Conservation (phyloP, 2,888 invertebrate genomes). For the Leuctra nigra region DNA sequence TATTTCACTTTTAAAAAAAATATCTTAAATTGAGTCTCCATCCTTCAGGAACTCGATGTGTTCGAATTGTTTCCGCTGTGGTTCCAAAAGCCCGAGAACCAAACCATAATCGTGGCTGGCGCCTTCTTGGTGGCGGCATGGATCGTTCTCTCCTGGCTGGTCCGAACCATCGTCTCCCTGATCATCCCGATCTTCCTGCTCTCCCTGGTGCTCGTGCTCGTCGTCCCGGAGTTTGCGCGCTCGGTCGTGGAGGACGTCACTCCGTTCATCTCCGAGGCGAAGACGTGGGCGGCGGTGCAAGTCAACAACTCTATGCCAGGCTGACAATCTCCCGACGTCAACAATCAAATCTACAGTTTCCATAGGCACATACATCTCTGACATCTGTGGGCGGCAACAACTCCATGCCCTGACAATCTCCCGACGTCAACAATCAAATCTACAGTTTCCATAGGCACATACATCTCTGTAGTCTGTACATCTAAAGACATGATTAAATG, state of each 20-base stretch:
- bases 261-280: background rate
- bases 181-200: constrained; percentile 10
- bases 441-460: too few species aligned
- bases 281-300: too few species aligned
- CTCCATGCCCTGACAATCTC: too few species aligned
- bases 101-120: background rate
- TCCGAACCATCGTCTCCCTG: constrained; percentile 2
- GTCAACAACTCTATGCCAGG: constrained; percentile 11
- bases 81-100: constrained; percentile 4
- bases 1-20: background rate
- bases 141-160: constrained; percentile 9
- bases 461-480: too few species aligned
- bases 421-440: too few species aligned
- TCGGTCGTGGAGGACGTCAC: constrained; percentile 4
- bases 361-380: too few species aligned
- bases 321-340: too few species aligned
- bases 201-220: constrained; percentile 1
- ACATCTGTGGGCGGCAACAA: too few species aligned
- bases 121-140: constrained; percentile 10
- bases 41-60: background rate
- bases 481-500: too few species aligned
- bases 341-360: too few species aligned
- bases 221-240: constrained; percentile 9
- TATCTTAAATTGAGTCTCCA: background rate
- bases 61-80: background rate